Conservation (phyloP, 2,113 vertebrate species). For the Microtus oregoni region DNA sequence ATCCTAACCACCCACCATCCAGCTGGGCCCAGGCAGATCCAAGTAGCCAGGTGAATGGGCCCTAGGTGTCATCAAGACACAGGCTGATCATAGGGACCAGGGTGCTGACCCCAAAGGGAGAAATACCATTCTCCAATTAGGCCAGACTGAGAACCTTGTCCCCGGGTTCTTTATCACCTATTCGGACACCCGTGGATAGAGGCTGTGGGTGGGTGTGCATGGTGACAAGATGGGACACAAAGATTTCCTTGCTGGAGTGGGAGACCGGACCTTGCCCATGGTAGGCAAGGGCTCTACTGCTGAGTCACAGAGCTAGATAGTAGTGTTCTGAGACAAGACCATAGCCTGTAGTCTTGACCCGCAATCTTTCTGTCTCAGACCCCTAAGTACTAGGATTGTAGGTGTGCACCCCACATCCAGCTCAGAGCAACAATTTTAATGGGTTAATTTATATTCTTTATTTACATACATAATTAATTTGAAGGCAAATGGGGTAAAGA, state of each 20-base stretch:
- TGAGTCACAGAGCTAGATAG: background rate
- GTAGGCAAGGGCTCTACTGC: background rate
- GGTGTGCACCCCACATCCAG: background rate
- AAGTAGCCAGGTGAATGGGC: background rate
- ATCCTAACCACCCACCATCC: slow-evolving; percentile 39
- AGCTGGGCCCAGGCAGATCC: slow-evolving; percentile 34
- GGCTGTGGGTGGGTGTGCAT: background rate
- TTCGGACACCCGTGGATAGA: fast-evolving
- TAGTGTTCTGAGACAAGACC: background rate
- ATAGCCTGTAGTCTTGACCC: background rate
- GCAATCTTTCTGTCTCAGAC: background rate
- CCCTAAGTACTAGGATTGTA: background rate
- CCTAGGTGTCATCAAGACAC: background rate
- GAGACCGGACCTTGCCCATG: background rate
- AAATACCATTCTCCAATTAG: background rate
- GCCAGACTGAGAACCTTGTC: background rate
- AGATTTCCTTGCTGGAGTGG: background rate
- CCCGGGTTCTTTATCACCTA: background rate
- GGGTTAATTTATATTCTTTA: background rate
- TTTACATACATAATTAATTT: background rate
- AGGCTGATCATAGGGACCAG: background rate
- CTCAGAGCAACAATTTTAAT: background rate
- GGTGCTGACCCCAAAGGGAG: background rate
- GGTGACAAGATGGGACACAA: background rate
- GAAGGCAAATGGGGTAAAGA: background rate